Evolutionary conservation across 2,888 invertebrate species (phyloP).

Genomic region (Sphecodes monilicornis): DNA sequence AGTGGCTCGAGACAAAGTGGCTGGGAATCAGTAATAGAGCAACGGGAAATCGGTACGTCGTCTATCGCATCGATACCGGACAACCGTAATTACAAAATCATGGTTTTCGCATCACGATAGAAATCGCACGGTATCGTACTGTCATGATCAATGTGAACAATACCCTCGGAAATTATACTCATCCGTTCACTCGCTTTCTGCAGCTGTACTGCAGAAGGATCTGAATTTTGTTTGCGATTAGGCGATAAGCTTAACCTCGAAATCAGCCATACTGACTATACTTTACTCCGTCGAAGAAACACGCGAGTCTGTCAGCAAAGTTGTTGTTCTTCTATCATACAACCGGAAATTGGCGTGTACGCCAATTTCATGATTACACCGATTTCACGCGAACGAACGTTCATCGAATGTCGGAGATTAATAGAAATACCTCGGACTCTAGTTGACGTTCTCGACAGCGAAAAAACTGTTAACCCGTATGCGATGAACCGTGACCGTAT

Average conservation of each 20-base stretch:
- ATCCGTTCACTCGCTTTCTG: neutral
- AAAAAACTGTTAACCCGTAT: neutral
- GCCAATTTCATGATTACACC: neutral
- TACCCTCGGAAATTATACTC: neutral
- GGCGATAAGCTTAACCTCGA: constrained; percentile 36
- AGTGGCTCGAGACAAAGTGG: constrained; percentile 23
- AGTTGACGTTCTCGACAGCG: neutral
- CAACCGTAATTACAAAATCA: constrained; percentile 40
- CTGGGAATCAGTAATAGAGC: constrained; percentile 39
- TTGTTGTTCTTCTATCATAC: neutral
- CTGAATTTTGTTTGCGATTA: neutral
- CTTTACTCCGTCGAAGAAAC: neutral
- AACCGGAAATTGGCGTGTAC: neutral
- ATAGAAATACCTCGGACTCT: neutral
- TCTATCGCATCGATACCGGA: constrained; percentile 29
- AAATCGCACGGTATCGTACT: neutral
- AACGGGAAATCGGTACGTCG: constrained; percentile 31
- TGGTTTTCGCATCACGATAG: neutral
- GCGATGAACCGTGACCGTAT: constrained; percentile 4
- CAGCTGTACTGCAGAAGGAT: neutral
- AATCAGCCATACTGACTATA: neutral
- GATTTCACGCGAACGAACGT: neutral
- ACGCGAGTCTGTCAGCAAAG: constrained; percentile 9
- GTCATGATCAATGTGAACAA: neutral
- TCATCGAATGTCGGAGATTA: neutral